Evolutionary conservation across 2,888 invertebrate species (phyloP).

Genomic region (Seladonia tumulorum): DNA sequence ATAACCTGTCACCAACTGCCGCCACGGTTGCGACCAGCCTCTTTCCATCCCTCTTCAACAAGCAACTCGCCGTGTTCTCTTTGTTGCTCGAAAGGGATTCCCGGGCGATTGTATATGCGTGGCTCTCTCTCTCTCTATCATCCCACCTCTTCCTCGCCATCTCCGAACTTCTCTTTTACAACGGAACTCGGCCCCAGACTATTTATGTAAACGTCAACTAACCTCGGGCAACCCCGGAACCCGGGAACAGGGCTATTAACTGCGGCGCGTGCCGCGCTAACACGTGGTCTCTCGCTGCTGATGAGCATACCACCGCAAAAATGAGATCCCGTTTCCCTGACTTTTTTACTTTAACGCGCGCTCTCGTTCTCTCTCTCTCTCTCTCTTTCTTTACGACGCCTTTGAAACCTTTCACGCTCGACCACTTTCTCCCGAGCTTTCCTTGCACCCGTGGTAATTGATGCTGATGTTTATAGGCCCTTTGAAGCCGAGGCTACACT

Average conservation of each 20-base stretch:
- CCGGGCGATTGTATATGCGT: not conserved
- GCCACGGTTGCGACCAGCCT: conserved; percentile 64
- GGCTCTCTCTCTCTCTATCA: conserved; percentile 38
- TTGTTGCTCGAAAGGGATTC: not conserved
- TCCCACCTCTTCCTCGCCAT: conserved; percentile 25
- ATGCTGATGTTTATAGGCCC: not conserved
- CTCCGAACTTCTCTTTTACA: conserved; percentile 44
- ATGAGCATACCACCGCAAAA: not conserved
- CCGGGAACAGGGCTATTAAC: conserved; percentile 68
- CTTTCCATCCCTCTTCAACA: conserved; percentile 36
- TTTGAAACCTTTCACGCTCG: conserved; percentile 1
- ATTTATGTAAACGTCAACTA: conserved; percentile 66
- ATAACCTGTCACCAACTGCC: conserved; percentile 77
- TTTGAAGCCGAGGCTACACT: not conserved
- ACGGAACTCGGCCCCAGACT: conserved; percentile 35
- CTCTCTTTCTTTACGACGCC: not conserved
- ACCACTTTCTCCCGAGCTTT: not conserved
- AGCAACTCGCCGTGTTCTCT: not conserved
- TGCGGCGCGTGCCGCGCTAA: conserved; percentile 67
- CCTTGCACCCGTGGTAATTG: not conserved
- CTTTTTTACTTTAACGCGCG: not conserved
- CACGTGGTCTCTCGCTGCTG: conserved; percentile 28
- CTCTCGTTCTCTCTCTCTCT: not conserved
- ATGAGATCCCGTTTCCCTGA: not conserved
- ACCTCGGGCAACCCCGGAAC: conserved; percentile 64